A percentile compares a stretch with the other conserved stretches of the same genome.
phyloP scores from a whole-genome alignment of 2,797 vertebrate species.

The Myotis planiceps region DNA sequence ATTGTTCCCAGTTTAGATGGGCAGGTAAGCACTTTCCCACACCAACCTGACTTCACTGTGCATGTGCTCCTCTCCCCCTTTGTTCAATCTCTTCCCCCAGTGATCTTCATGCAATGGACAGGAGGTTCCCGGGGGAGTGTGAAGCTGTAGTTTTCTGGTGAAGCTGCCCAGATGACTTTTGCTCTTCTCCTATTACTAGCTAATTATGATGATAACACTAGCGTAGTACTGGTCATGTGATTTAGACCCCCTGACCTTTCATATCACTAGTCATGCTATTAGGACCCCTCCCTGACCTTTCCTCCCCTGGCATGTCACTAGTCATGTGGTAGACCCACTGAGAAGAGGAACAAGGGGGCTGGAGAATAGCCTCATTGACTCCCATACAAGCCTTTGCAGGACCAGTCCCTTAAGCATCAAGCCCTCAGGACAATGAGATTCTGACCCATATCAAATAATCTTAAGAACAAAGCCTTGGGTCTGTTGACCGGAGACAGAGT shows the following conservation, averaged over 20 bases:
- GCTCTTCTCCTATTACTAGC: neutral
- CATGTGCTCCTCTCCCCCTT: neutral
- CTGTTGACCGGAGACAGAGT: neutral
- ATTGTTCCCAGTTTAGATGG: neutral
- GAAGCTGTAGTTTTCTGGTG: neutral
- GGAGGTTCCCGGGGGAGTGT: neutral
- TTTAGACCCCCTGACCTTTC: neutral
- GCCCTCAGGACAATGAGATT: neutral
- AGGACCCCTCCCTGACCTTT: neutral
- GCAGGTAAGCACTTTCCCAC: neutral
- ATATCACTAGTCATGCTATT: neutral
- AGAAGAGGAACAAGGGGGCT: neutral
- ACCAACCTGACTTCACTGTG: neutral
- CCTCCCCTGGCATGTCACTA: neutral
- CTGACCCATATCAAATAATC: neutral
- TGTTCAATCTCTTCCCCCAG: neutral
- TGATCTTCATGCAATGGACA: neutral
- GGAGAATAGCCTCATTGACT: neutral
- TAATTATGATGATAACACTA: neutral
- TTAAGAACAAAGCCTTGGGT: neutral
- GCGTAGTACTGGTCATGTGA: neutral
- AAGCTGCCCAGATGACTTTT: neutral
- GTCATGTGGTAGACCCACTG: neutral
- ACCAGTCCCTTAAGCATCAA: neutral
- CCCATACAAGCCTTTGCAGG: neutral